Percentiles rank a stretch among this genome's conserved stretches.
Conservation (phyloP, 2,113 vertebrate species). For the Pollimyrus isidori region DNA sequence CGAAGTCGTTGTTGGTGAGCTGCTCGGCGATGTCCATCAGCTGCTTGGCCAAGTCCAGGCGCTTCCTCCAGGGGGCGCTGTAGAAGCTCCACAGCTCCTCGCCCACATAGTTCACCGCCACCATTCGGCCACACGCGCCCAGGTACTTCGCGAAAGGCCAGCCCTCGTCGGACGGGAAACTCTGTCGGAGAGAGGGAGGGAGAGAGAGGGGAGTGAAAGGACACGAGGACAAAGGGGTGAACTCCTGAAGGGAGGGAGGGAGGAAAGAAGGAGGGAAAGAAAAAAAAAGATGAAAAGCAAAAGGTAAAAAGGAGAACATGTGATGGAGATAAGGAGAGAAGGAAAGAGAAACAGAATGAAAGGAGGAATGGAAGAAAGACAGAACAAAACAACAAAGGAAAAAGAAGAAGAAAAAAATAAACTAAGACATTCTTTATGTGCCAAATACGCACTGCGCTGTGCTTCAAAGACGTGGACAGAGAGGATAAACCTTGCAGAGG, state of each 20-base stretch:
- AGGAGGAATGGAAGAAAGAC: background rate
- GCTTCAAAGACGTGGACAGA: background rate
- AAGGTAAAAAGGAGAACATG: background rate
- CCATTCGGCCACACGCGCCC: slow-evolving; percentile 92
- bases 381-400: background rate
- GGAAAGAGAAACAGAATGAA: background rate
- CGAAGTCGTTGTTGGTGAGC: slow-evolving; percentile 98
- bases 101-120: slow-evolving; percentile 94
- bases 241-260: slow-evolving; percentile 22
- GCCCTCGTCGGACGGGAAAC: slow-evolving; percentile 95
- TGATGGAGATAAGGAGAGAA: background rate
- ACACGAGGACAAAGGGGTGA: background rate
- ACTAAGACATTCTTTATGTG: background rate
- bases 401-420: background rate
- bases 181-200: slow-evolving; percentile 55
- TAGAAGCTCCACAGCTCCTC: slow-evolving; percentile 98
- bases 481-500: background rate
- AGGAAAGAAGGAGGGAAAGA: background rate
- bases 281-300: background rate
- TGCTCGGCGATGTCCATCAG: slow-evolving; percentile 98
- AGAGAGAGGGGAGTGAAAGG: slow-evolving; percentile 28
- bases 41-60: slow-evolving; percentile 90
- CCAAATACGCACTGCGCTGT: background rate
- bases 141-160: slow-evolving; percentile 98
- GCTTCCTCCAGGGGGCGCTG: slow-evolving; percentile 88